Base-by-base conservation (phyloP, 1,140 invertebrate genomes). In the Bombus pyrosoma region DNA sequence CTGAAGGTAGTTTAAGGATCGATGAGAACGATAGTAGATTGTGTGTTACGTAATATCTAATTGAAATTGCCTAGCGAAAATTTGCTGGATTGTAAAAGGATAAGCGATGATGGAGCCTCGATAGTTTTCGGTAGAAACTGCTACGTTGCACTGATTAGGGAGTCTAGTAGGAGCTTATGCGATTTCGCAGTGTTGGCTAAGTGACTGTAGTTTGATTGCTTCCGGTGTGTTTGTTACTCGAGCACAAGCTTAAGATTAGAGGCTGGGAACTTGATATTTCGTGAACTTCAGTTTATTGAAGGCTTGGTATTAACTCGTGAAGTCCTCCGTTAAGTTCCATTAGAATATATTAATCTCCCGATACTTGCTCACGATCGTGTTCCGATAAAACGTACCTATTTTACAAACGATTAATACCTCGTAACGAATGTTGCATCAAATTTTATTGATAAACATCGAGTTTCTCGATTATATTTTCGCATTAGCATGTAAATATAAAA, bases 131-230 rank as follows among this genome's bases (percentile, higher is more conserved):
- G 3, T 32, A n/a, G 10, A 34, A 74, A 53, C n/a, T 53, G 32
- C 43, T 15, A 74, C n/a, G 74, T 59, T 37, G 32, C 22, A 25
- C 34, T 39, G 74, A 34, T 57, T 57, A 25, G 28, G 12, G 25
- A 76, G 34, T 57, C 12, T 41, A 47, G 10, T 37, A 28, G 47
- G 12, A 28, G 74, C 74, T 76, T 76, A 57, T 57, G 47, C 39
- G 47, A 53, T 53, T 57, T 28, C 43, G 5, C 47, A 37, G 47
- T 28, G 47, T 57, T 57, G 74, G 74, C 47, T 76, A 76, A 76
- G 74, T 76, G 47, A 57, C 74, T 76, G 74, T 37, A 76, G 74
- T 57, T 76, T 76, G 34, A 76, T 76, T 76, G 47, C 74, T 76
- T 76, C 34, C 32, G 32, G 32, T 37, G 25, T 76, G 74, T 76